Evolutionary conservation across 2,113 vertebrate species (phyloP).

Genomic region (Melozone crissalis): DNA sequence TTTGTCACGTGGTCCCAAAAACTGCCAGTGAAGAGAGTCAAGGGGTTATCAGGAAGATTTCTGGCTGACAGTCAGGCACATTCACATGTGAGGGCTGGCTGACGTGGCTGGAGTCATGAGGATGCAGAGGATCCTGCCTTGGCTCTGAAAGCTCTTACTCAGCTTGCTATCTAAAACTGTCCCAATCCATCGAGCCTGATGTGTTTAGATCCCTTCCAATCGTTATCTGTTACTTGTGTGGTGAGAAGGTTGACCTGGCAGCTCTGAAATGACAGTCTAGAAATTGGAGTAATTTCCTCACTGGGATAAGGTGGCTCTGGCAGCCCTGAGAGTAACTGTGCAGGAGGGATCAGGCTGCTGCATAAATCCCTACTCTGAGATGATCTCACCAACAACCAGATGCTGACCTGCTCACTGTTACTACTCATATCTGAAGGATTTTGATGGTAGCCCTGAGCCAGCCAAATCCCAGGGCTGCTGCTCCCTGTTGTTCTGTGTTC

Average conservation of each 20-base stretch:
- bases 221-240: slow-evolving; percentile 25
- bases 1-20: background rate
- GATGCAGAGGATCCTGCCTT: background rate
- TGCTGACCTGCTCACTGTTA: background rate
- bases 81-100: background rate
- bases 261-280: slow-evolving; percentile 67
- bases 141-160: slow-evolving; percentile 29
- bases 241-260: slow-evolving; percentile 68
- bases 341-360: slow-evolving; percentile 12
- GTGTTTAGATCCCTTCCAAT: slow-evolving; percentile 61
- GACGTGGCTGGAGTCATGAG: slow-evolving; percentile 18
- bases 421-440: slow-evolving; percentile 31
- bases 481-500: background rate
- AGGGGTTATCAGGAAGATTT: background rate
- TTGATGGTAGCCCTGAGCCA: slow-evolving; percentile 12
- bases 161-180: slow-evolving; percentile 58
- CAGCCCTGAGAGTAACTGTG: slow-evolving; percentile 31
- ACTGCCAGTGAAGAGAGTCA: background rate
- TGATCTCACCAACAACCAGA: slow-evolving; percentile 39
- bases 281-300: slow-evolving; percentile 72
- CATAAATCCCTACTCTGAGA: slow-evolving; percentile 50
- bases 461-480: slow-evolving; percentile 18
- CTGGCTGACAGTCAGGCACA: background rate
- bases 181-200: slow-evolving; percentile 51
- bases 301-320: slow-evolving; percentile 64